These are phyloP conservation scores for Monochamus alternatus DNA, from an alignment of 2,888 invertebrate species.

Conservation along the genomic window DNA sequence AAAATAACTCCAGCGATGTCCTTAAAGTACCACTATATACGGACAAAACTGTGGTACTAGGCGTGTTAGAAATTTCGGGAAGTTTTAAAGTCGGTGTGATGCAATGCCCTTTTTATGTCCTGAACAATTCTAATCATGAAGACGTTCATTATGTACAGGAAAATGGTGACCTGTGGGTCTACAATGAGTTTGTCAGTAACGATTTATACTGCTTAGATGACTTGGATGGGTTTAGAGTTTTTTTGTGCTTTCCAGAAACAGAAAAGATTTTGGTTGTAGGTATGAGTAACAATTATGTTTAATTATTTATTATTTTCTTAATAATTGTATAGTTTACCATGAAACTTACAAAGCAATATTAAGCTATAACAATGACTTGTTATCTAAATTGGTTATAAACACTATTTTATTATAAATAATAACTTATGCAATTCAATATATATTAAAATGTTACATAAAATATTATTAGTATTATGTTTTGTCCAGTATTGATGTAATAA, in stretches of 20 bases:
- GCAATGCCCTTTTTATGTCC: conserved; percentile 24
- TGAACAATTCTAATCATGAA: conserved; percentile 18
- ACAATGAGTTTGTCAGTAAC: conserved; percentile 17
- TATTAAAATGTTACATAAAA: too few relatives aligned
- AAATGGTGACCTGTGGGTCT: conserved; percentile 35
- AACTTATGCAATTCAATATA: too few relatives aligned
- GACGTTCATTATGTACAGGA: conserved; percentile 33
- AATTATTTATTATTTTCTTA: too few relatives aligned
- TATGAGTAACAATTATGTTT: conserved; percentile 8
- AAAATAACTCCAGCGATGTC: not conserved
- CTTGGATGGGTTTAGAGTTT: not conserved
- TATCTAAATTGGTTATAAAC: too few relatives aligned
- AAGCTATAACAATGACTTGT: too few relatives aligned
- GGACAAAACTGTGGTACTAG: conserved; percentile 1
- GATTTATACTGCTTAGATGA: conserved; percentile 34
- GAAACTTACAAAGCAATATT: too few relatives aligned
- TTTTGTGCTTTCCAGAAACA: conserved; percentile 27
- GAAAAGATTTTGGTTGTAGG: conserved; percentile 22
- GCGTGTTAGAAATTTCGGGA: not conserved
- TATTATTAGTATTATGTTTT: too few relatives aligned
- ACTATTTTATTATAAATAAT: too few relatives aligned
- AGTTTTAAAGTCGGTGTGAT: conserved; percentile 29
- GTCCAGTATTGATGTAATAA: too few relatives aligned
- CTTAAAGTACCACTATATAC: conserved; percentile 26
- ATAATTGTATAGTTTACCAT: too few relatives aligned